Base-by-base conservation (phyloP, 2,113 vertebrate species). In the Narcine bancroftii region DNA sequence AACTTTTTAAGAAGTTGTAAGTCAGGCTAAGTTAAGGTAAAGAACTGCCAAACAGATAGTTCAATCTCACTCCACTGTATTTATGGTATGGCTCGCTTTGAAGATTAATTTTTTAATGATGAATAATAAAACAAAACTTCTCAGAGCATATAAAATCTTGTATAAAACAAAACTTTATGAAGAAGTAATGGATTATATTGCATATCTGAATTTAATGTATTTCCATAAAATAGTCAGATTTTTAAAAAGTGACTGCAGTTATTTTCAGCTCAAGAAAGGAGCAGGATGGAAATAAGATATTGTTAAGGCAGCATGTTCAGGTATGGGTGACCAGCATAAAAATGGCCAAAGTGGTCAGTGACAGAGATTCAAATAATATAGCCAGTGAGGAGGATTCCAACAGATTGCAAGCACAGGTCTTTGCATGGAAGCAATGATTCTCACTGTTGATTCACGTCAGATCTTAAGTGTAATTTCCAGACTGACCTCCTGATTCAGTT, bases 71-170 rank as follows among this genome's bases (percentile, higher is more conserved):
- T 66, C 24, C 45, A 42, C 63, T 91, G 42, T 91, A 91, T 91
- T 91, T 91, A 91, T 91, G 87, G 47, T 24, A 29, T 66, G 89
- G 45, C 65, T 91, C 89, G 36, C 39, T 91, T 91, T 91, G 89
- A 29, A 91, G 89, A 91, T 91, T 91, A 91, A 63, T 71, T 69
- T 91, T 75, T 89, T 89, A 91, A 91, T 91, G 89, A 69, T 47
- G 11, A 45, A 33, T 33, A 69, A 71, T 71, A 91, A 91, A 91
- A 69, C 39, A 91, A 71, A 91, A 91, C 36, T 45, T 42, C 29
- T 47, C 39, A 24, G 60, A 69, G 89, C 89, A 91, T 69, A 91
- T 91, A 91, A 91, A 91, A 91, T 11, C 36, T 47, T 11, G 63
- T 47, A 47, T 66, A 91, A 91, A 91, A 91, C 71, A 36, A 91